phyloP scores from a whole-genome alignment of 2,888 invertebrate species.

The Glyphotaelius pellucidus region DNA sequence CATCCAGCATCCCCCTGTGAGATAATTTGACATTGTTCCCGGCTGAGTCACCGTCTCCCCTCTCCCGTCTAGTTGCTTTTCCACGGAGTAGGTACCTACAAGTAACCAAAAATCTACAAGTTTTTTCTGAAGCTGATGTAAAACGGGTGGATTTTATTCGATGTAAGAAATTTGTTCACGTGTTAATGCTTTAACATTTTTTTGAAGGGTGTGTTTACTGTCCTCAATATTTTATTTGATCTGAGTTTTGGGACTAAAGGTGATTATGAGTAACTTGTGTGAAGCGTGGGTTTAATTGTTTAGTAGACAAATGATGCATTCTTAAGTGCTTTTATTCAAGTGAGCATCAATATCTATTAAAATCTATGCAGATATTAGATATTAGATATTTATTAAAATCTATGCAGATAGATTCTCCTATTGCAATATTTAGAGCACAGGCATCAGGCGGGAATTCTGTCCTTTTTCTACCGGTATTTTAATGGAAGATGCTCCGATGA shows the following conservation, averaged over 20 bases:
- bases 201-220: not conserved
- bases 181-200: not conserved
- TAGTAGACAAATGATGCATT: conserved; percentile 15
- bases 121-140: not conserved
- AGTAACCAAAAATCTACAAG: not conserved
- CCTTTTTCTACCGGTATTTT: too few species aligned
- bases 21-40: conserved; percentile 65
- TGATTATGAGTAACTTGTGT: conserved; percentile 10
- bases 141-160: not conserved
- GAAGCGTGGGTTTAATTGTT: conserved; percentile 26
- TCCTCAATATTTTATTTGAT: not conserved
- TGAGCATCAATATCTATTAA: not conserved
- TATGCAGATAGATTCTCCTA: not conserved
- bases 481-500: too few species aligned
- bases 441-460: too few species aligned
- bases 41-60: conserved; percentile 58
- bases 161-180: not conserved
- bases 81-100: not conserved
- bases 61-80: not conserved
- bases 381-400: not conserved
- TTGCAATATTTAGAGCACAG: too few species aligned
- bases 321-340: not conserved
- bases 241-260: not conserved
- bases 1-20: conserved; percentile 62
- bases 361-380: not conserved